phyloP scores from a whole-genome alignment of 2,888 invertebrate genomes.

The Acleris sparsana region DNA sequence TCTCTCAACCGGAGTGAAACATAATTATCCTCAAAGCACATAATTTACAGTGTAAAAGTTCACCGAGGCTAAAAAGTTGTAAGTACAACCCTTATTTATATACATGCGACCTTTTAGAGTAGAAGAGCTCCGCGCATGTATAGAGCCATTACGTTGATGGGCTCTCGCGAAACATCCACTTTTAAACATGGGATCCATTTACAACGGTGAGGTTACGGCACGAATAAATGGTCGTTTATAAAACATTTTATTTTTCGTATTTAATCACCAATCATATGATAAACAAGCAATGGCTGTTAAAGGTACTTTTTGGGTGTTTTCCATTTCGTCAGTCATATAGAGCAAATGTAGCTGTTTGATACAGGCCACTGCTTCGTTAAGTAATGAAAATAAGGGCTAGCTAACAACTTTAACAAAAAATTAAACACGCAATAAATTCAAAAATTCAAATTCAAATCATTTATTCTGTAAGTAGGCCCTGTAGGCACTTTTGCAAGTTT shows the following conservation, averaged over 20 bases:
- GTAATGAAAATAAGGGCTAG: too few relatives aligned
- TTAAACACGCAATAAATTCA: too few relatives aligned
- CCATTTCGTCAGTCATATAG: too few relatives aligned
- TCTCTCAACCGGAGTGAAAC: conserved; percentile 2
- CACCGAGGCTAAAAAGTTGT: not conserved
- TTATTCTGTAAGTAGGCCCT: too few relatives aligned
- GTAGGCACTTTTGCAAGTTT: too few relatives aligned
- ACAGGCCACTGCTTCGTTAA: too few relatives aligned
- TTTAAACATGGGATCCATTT: conserved; percentile 1
- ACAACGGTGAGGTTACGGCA: not conserved
- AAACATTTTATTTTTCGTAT: not conserved
- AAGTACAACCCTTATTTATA: not conserved
- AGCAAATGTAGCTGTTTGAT: too few relatives aligned
- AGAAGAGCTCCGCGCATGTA: not conserved
- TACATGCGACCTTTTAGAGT: conserved; percentile 1
- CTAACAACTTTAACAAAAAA: too few relatives aligned
- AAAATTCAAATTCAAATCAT: too few relatives aligned
- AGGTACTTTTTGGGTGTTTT: too few relatives aligned
- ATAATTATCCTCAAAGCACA: conserved; percentile 3
- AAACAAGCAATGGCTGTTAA: too few relatives aligned
- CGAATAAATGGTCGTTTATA: not conserved
- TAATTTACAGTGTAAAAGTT: conserved; percentile 5
- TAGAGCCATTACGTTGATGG: conserved; percentile 2
- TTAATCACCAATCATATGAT: too few relatives aligned
- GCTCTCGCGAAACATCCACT: not conserved